phyloP scores from a whole-genome alignment of 2,888 invertebrate species.

The Idaea dimidiata region DNA sequence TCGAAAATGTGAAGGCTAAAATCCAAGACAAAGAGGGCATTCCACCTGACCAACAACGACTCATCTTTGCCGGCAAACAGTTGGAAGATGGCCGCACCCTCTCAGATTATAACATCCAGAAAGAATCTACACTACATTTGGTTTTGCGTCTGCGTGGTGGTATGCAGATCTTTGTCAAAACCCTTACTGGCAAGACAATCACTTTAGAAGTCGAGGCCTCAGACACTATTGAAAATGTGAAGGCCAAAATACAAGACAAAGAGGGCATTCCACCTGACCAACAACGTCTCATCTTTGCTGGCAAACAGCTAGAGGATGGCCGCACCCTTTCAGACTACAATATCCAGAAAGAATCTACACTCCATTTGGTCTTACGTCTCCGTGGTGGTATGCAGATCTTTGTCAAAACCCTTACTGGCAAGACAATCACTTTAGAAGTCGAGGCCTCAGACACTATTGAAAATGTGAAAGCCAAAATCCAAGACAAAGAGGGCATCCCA shows the following conservation, averaged over 20 bases:
- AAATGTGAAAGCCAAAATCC: conserved; percentile 64
- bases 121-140: conserved; percentile 55
- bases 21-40: conserved; percentile 65
- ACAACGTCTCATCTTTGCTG: too few relatives aligned
- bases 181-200: too few relatives aligned
- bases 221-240: too few relatives aligned
- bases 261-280: too few relatives aligned
- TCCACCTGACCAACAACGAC: conserved; percentile 58
- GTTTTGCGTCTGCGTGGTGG: conserved; percentile 51
- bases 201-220: too few relatives aligned
- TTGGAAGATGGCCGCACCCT: conserved; percentile 58
- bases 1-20: conserved; percentile 61
- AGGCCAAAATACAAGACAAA: too few relatives aligned
- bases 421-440: conserved; percentile 58
- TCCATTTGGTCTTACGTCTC: too few relatives aligned
- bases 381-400: conserved; percentile 69
- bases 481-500: conserved; percentile 63
- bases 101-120: conserved; percentile 61
- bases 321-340: too few relatives aligned
- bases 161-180: too few relatives aligned
- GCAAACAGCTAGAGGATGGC: too few relatives aligned
- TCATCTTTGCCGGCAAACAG: conserved; percentile 61
- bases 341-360: too few relatives aligned
- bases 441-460: conserved; percentile 62
- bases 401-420: conserved; percentile 53